Evolutionary conservation across 2,888 invertebrate genomes (phyloP).

Genomic region (Stramonita haemastoma): DNA sequence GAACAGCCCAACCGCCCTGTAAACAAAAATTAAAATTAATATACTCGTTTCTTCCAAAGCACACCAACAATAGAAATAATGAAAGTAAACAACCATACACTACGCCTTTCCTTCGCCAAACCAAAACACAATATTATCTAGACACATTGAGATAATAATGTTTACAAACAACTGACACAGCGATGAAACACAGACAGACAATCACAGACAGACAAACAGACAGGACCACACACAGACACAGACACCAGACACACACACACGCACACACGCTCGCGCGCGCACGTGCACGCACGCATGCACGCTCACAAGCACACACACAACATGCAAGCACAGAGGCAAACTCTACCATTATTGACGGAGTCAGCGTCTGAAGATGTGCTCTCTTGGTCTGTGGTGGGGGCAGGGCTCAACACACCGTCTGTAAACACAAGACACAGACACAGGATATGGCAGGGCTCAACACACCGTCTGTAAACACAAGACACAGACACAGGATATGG

Average conservation of each 20-base stretch:
- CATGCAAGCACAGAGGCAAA: not conserved
- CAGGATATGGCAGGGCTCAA: not conserved
- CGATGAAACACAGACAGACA: not conserved
- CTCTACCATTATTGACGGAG: constrained; percentile 50
- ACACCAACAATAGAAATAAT: too few species aligned
- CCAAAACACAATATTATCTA: too few species aligned
- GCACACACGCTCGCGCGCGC: not conserved
- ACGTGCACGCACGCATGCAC: constrained; percentile 1
- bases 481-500: too few species aligned
- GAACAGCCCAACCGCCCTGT: too few species aligned
- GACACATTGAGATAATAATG: too few species aligned
- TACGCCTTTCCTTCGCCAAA: too few species aligned
- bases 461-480: too few species aligned
- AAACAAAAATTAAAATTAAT: too few species aligned
- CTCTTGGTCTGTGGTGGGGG: constrained; percentile 55
- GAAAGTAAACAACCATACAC: too few species aligned
- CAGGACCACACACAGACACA: not conserved
- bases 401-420: constrained; percentile 59
- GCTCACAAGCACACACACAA: constrained; percentile 4
- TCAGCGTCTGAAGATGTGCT: constrained; percentile 49
- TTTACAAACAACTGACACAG: too few species aligned
- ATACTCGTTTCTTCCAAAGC: too few species aligned
- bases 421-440: constrained; percentile 16
- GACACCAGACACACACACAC: not conserved
- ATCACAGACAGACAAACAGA: not conserved